These are phyloP conservation scores for Amitus sp. DNA, from an alignment of 2,888 invertebrate genomes.

Conservation along the genomic window DNA sequence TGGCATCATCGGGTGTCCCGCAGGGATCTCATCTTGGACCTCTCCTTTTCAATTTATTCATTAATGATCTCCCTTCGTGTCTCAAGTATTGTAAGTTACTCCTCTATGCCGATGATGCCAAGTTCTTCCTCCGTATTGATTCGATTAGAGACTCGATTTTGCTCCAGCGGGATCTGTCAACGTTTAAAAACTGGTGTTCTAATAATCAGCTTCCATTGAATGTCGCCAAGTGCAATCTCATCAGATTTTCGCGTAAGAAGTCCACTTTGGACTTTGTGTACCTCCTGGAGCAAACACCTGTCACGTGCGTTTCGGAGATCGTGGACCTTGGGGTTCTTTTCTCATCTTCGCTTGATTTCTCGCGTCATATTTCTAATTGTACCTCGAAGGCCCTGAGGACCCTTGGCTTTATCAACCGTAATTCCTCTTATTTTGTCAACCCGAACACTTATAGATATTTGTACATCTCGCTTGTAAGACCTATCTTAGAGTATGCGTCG, in stretches of 20 bases:
- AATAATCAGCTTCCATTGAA: conserved; percentile 4
- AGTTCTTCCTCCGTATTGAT: conserved; percentile 5
- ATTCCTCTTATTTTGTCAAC: no score
- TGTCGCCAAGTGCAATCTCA: conserved; percentile 10
- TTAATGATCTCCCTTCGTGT: not conserved
- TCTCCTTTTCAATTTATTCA: conserved; percentile 12
- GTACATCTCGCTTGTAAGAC: no score
- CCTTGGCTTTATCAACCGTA: no score
- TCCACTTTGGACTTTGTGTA: no score
- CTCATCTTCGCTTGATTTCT: no score
- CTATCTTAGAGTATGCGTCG: not conserved
- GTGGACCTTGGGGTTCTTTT: no score
- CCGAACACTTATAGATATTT: no score
- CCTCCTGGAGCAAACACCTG: no score
- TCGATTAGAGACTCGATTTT: not conserved
- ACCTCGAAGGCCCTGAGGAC: no score
- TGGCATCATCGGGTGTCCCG: conserved; percentile 12
- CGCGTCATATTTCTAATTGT: no score
- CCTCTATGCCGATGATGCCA: conserved; percentile 13
- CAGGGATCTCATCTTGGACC: conserved; percentile 18
- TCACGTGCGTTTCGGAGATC: no score
- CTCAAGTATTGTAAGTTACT: conserved; percentile 5
- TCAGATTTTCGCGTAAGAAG: not conserved
- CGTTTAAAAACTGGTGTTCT: not conserved
- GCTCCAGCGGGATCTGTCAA: conserved; percentile 9